A percentile compares a stretch with the other conserved stretches of the same genome.
phyloP scores from a whole-genome alignment of 2,113 vertebrate genomes.

The Acinonyx jubatus region DNA sequence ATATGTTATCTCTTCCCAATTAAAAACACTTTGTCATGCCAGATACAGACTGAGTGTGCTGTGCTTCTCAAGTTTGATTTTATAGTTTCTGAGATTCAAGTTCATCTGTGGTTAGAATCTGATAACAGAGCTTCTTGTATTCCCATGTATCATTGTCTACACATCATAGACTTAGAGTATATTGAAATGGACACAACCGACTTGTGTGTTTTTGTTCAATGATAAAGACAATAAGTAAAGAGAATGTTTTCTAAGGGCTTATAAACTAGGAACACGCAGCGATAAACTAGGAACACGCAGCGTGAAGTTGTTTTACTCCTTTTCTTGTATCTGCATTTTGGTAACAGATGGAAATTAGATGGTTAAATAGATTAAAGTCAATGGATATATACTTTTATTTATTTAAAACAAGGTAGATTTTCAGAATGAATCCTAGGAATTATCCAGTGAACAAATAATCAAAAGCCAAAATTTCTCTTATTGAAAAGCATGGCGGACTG shows the following conservation, averaged over 20 bases:
- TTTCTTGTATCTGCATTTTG: not conserved
- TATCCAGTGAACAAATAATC: not conserved
- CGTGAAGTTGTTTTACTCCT: not conserved
- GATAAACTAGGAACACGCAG: constrained; percentile 3
- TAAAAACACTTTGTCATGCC: constrained; percentile 9
- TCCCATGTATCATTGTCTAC: not conserved
- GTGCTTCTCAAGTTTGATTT: constrained; percentile 5
- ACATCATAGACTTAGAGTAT: constrained; percentile 43
- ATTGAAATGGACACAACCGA: constrained; percentile 21
- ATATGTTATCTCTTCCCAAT: constrained; percentile 18
- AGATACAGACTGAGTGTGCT: constrained; percentile 5
- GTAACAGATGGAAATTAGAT: not conserved
- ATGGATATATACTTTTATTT: not conserved
- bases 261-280: not conserved
- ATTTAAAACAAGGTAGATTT: not conserved
- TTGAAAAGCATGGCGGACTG: not conserved
- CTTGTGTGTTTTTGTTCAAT: constrained; percentile 27
- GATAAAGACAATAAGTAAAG: constrained; percentile 24
- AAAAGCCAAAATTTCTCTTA: not conserved
- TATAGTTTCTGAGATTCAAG: constrained; percentile 24
- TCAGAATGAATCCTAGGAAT: not conserved
- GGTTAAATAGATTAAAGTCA: not conserved
- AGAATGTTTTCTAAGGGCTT: not conserved
- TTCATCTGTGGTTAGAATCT: not conserved
- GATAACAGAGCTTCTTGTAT: constrained; percentile 44